Conservation (phyloP, 1,140 invertebrate genomes). For the Andricus grossulariae region DNA sequence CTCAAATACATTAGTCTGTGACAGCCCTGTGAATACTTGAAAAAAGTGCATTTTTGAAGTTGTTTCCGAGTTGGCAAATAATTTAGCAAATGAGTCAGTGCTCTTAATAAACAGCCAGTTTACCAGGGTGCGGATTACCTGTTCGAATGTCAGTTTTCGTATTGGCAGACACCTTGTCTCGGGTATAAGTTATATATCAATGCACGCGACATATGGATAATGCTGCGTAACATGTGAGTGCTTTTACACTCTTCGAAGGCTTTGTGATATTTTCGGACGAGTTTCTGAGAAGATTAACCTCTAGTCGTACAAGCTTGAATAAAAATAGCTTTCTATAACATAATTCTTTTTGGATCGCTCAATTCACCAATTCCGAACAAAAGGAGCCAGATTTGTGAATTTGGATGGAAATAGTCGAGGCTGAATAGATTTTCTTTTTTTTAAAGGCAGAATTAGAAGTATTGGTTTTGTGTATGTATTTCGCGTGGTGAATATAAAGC, state of each 20-base stretch:
- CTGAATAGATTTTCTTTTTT: neutral
- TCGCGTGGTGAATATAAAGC: slow-evolving; percentile 32
- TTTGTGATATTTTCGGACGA: slow-evolving; percentile 69
- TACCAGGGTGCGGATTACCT: slow-evolving; percentile 16
- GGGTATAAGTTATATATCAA: slow-evolving; percentile 44
- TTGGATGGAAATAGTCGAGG: too few species aligned
- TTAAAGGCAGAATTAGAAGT: neutral
- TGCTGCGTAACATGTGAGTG: slow-evolving; percentile 57
- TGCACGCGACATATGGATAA: slow-evolving; percentile 49
- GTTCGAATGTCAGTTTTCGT: slow-evolving; percentile 11
- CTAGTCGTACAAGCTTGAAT: slow-evolving; percentile 66
- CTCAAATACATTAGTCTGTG: too few species aligned
- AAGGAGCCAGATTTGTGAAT: neutral
- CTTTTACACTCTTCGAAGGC: slow-evolving; percentile 60
- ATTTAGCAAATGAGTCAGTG: slow-evolving; percentile 12
- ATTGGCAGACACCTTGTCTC: slow-evolving; percentile 52
- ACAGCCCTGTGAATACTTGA: too few species aligned
- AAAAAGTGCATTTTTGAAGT: neutral
- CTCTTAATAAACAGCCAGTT: slow-evolving; percentile 38
- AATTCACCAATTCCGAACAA: neutral
- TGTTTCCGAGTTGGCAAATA: neutral
- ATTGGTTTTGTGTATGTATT: slow-evolving; percentile 15
- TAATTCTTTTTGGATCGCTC: neutral
- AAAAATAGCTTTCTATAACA: slow-evolving; percentile 64
- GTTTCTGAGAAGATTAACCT: slow-evolving; percentile 70